phyloP scores from a whole-genome alignment of 2,113 vertebrate species.

The Lamprologus callipterus region DNA sequence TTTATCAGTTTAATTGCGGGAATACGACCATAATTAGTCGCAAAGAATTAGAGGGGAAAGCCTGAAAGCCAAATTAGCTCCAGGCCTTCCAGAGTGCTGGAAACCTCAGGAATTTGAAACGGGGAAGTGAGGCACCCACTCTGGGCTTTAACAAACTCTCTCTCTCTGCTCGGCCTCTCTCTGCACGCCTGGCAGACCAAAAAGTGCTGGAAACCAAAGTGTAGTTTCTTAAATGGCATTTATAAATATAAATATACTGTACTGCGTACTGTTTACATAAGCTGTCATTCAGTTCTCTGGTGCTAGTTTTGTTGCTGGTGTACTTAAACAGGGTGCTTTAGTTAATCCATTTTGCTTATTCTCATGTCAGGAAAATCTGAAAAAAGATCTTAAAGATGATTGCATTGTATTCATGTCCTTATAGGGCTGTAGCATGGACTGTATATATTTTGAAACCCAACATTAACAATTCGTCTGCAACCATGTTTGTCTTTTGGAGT shows the following conservation, averaged over 20 bases:
- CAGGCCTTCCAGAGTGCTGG: conserved; percentile 51
- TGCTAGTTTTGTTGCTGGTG: neutral
- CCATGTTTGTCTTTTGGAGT: neutral
- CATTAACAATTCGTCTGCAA: neutral
- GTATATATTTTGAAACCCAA: neutral
- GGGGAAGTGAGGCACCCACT: conserved; percentile 40
- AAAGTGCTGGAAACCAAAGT: neutral
- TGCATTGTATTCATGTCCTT: neutral
- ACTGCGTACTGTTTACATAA: neutral
- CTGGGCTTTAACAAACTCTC: conserved; percentile 43
- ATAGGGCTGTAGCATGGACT: neutral
- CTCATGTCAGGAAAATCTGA: neutral
- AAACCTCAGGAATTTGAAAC: conserved; percentile 70
- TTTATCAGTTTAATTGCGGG: conserved; percentile 68
- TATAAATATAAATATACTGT: neutral
- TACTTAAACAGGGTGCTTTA: neutral
- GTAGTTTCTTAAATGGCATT: neutral
- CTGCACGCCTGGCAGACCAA: neutral
- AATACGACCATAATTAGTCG: conserved; percentile 67
- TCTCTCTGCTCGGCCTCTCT: neutral
- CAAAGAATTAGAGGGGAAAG: conserved; percentile 63
- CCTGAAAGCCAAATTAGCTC: conserved; percentile 66
- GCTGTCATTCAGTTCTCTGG: neutral
- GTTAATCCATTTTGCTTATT: neutral
- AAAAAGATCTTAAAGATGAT: neutral